Percentiles rank a stretch among this genome's conserved stretches.
Evolutionary conservation across 1,140 invertebrate genomes (phyloP).

Genomic region (Hycleus phaleratus): DNA sequence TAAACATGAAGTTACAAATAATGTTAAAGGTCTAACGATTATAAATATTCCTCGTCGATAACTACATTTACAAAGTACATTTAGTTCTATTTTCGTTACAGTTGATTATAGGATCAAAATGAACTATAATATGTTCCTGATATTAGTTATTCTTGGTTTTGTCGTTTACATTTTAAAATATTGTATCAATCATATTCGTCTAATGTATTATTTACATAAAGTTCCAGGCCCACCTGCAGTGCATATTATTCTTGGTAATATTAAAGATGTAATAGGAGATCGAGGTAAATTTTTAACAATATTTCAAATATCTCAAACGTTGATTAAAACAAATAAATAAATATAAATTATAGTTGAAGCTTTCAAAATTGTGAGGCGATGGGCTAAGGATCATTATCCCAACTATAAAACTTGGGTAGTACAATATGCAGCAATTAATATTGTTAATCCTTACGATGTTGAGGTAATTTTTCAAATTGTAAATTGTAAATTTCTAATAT

Average conservation of each 20-base stretch:
- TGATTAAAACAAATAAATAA: too few relatives aligned
- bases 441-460: slow-evolving; percentile 2
- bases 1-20: too few relatives aligned
- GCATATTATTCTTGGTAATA: neutral
- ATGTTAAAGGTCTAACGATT: too few relatives aligned
- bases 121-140: too few relatives aligned
- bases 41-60: too few relatives aligned
- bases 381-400: slow-evolving; percentile 1
- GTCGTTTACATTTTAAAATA: too few relatives aligned
- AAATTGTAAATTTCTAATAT: neutral
- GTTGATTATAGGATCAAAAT: too few relatives aligned
- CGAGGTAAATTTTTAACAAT: neutral
- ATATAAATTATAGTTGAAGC: neutral
- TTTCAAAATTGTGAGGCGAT: slow-evolving; percentile 3
- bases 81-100: too few relatives aligned
- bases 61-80: too few relatives aligned
- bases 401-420: neutral
- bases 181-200: too few relatives aligned
- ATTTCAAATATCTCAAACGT: neutral
- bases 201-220: neutral
- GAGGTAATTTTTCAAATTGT: neutral
- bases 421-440: neutral
- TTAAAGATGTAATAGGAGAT: neutral
- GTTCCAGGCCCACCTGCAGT: neutral
- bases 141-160: too few relatives aligned